phyloP scores from a whole-genome alignment of 1,140 invertebrate species.

The Drosophila orena region DNA sequence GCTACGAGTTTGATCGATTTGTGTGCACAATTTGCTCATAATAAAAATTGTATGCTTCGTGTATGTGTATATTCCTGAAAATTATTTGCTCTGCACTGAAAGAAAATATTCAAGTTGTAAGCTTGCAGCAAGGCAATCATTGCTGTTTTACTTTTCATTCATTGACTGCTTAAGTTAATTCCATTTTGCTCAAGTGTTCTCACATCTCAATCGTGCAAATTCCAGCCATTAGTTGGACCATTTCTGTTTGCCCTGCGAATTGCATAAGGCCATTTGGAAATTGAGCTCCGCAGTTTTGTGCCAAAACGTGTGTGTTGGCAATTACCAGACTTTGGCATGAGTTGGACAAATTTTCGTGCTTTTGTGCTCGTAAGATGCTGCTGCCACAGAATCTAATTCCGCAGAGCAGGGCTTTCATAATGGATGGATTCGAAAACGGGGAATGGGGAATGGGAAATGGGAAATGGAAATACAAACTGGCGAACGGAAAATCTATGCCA shows the following conservation, averaged over 20 bases:
- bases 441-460: background rate
- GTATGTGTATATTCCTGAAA: background rate
- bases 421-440: constrained; percentile 16
- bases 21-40: constrained; percentile 37
- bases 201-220: constrained; percentile 1
- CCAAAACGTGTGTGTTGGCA: constrained; percentile 35
- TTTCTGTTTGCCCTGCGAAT: constrained; percentile 29
- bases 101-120: background rate
- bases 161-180: no score
- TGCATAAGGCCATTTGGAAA: constrained; percentile 45
- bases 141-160: no score
- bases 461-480: background rate
- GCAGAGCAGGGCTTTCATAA: constrained; percentile 33
- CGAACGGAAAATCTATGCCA: constrained; percentile 23
- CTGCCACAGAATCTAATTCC: constrained; percentile 52
- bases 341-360: constrained; percentile 35
- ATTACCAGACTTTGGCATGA: constrained; percentile 46
- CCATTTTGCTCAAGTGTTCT: background rate
- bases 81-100: constrained; percentile 3
- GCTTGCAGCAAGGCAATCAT: no score
- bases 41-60: constrained; percentile 25
- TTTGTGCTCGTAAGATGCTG: constrained; percentile 12
- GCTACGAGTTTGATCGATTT: constrained; percentile 36
- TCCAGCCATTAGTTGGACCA: constrained; percentile 22
- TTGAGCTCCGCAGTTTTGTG: constrained; percentile 16